Percentiles rank a stretch among this genome's conserved stretches.
Conservation (phyloP, 2,888 invertebrate genomes). For the Ectobius pallidus region DNA sequence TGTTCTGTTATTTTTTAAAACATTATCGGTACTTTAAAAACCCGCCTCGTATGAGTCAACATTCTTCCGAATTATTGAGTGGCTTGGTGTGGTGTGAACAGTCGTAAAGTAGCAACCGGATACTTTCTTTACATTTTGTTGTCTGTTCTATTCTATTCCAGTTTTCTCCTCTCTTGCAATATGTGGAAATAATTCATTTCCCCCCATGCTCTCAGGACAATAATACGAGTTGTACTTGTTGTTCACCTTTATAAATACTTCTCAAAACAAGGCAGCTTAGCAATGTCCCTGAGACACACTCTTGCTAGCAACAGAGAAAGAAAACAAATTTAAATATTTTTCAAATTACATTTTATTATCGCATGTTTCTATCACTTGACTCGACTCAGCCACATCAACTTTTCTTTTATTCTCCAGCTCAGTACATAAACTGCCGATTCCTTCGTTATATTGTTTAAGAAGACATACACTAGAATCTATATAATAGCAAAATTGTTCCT, state of each 20-base stretch:
- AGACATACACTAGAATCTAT: too few relatives aligned
- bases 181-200: not conserved
- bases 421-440: constrained; percentile 10
- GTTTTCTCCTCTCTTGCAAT: too few relatives aligned
- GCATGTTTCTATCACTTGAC: not conserved
- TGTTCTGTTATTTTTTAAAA: too few relatives aligned
- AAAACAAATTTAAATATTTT: constrained; percentile 12
- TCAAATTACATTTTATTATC: constrained; percentile 27
- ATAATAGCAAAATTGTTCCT: too few relatives aligned
- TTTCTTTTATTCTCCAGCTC: not conserved
- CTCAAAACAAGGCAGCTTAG: not conserved
- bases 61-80: too few relatives aligned
- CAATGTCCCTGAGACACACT: not conserved
- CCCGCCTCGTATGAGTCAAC: too few relatives aligned
- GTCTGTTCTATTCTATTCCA: too few relatives aligned
- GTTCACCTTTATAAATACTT: not conserved
- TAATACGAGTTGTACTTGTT: not conserved
- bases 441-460: not conserved
- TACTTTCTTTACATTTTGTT: too few relatives aligned
- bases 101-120: too few relatives aligned
- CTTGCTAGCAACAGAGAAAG: not conserved
- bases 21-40: too few relatives aligned
- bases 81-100: too few relatives aligned
- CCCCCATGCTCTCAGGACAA: not conserved
- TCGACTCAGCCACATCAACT: not conserved